Percentiles rank a stretch among this genome's conserved stretches.
phyloP scores from a whole-genome alignment of 2,113 vertebrate species.

The human region GRCh38 chr2:125014501-125015000 shows the following conservation, averaged over 20 bases:
- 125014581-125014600: background rate
- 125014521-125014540: background rate
- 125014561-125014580: fast-evolving
- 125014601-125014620: background rate
- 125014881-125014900: background rate
- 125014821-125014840: background rate
- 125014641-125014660: background rate
- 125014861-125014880: background rate
- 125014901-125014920: background rate
- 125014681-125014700: background rate
- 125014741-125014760: background rate
- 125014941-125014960: background rate
- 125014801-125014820: background rate
- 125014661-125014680: background rate
- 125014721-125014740: background rate
- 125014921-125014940: background rate
- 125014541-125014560: background rate
- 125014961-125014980: no score
- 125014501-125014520: no score
- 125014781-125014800: background rate
- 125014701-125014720: background rate
- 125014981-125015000: no score
- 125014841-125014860: background rate
- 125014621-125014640: background rate
- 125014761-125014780: background rate